Evolutionary conservation across 2,113 vertebrate species (phyloP), one percentile per base, ranked within the genome.

Genomic region (Grantiella picta): DNA sequence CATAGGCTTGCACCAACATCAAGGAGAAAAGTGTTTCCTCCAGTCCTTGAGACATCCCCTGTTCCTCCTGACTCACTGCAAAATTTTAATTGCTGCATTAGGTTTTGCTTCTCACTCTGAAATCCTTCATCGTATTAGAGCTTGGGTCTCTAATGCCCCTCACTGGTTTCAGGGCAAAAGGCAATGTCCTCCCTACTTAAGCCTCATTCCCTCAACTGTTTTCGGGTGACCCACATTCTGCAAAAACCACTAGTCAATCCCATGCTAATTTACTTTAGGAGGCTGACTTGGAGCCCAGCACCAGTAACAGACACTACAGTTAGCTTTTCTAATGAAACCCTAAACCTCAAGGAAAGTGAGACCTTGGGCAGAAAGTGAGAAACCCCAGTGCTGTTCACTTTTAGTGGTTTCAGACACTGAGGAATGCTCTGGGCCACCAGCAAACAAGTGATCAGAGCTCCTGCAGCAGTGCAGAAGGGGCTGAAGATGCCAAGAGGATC

Each of bases 391-490:
- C 21, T 45, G 8, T 13, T 63, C 40, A 44, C 42, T 81, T 66
- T 23, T 21, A 66, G 24, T 47, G 36, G 31, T 36, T 72, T 35
- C 0, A 0, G 35, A 59, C 47, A 70, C 14, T 0, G 4, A 90
- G 38, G 54, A 82, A 77, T 3, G 11, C 20, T n/a, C 5, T n/a
- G 31, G 31, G 24, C 36, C 36, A 66, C 17, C 1, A 10, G 33
- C 28, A 71, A 35, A 24, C 1, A 18, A 54, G 35, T 18, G 7
- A 54, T 18, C 33, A 75, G 24, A 29, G 33, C 54, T 78, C 35
- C 36, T 0, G 2, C 35, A 44, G 33, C 1, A 7, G 8, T 13
- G 18, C 42, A 75, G 33, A 49, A 76, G 6, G 18, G 28, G n/a
- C 5, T 44, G 70, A n/a, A 71, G 47, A 29, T 25, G 59, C 31